Evolutionary conservation across 2,888 invertebrate species (phyloP).

Genomic region (Rhingia rostrata): DNA sequence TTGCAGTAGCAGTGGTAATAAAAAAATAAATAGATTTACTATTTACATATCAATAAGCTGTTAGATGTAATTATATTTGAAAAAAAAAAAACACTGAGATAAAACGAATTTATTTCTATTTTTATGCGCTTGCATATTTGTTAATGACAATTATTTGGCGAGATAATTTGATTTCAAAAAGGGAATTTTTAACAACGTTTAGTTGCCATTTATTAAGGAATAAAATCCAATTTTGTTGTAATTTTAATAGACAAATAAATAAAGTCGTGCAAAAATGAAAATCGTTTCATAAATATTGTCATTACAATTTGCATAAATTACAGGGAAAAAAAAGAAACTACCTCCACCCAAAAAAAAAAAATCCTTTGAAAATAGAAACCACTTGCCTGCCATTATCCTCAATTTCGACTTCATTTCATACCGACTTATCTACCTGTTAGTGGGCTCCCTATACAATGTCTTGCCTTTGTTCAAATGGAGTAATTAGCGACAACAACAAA

Average conservation of each 20-base stretch:
- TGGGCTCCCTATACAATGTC: not conserved
- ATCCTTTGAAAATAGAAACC: not conserved
- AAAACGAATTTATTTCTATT: slow-evolving; percentile 3
- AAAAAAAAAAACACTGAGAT: slow-evolving; percentile 16
- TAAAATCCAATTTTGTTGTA: no score
- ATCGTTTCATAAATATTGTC: no score
- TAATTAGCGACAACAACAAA: slow-evolving; percentile 1
- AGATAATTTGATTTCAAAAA: slow-evolving; percentile 30
- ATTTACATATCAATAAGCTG: slow-evolving; percentile 53
- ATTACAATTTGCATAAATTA: no score
- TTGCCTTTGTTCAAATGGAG: not conserved
- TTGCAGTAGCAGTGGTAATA: not conserved
- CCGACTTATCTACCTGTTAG: not conserved
- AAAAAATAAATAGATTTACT: slow-evolving; percentile 5
- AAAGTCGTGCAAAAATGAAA: no score
- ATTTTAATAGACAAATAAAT: no score
- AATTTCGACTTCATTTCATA: not conserved
- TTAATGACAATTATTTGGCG: slow-evolving; percentile 6
- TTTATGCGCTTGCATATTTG: slow-evolving; percentile 22
- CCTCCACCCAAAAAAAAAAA: no score
- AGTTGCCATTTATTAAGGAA: no score
- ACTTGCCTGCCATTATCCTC: slow-evolving; percentile 8
- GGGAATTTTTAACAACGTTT: slow-evolving; percentile 4
- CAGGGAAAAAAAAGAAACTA: no score
- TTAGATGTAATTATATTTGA: slow-evolving; percentile 10